Base-by-base conservation (phyloP, 2,797 vertebrate genomes). In the Crypturellus tataupa region DNA sequence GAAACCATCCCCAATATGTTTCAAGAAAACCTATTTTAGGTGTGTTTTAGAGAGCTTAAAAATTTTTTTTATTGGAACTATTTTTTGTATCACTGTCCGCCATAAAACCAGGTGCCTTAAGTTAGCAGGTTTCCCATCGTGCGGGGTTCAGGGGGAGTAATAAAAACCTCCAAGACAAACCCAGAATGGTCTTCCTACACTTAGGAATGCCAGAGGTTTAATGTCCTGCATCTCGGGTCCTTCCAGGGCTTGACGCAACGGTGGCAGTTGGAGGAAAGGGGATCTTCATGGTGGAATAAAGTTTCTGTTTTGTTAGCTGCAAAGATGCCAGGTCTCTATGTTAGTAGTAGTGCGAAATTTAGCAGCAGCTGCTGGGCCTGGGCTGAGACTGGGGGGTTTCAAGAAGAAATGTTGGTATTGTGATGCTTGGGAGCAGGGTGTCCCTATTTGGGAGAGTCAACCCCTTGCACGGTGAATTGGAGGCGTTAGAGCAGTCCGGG, bases 31-130 rank as follows among this genome's bases (percentile, higher is more conserved):
- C 73, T 83, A 37, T 67, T 86, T 85, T 84, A 90, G 35, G 62
- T 42, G 90, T 80, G 78, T 86, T 67, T 94, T 86, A 92, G 79
- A 89, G 91, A 90, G 73, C 90, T 92, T 67, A 75, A 1, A 59
- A 46, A 7, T 0, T 13, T 55, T 40, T 87, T 93, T 96, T 87
- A 84, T 40, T 81, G 73, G 63, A 58, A 42, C 75, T 90, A 4
- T 90, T 82, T 91, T 90, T 90, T 87, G 46, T 83, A 0, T 72
- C 73, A 14, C 65, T 93, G 37, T 29, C 89, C 31, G 35, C 44
- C 51, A 33, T 85, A 89, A 80, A 89, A 8, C 15, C 77, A 59
- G 60, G 23, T 69, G n/a, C 63, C 59, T 80, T 35, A 7, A 7
- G 49, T 75, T 93, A 27, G 56, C 37, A 13, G 10, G 37, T 58